Evolutionary conservation across 2,113 vertebrate genomes (phyloP).

Genomic region (Phainopepla nitens): DNA sequence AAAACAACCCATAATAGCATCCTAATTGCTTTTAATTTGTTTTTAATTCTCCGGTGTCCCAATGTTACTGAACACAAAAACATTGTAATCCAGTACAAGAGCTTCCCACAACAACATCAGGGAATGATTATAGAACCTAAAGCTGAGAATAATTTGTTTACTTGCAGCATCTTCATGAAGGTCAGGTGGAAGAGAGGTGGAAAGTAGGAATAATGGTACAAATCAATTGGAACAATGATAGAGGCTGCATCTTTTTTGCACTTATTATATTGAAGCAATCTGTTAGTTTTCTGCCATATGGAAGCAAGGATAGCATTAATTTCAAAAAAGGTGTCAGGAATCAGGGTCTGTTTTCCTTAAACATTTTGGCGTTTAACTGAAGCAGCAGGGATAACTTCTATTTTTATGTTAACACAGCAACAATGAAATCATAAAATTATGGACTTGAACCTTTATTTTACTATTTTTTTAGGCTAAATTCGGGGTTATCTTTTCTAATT

Average conservation of each 20-base stretch:
- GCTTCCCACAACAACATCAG: neutral
- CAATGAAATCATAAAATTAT: neutral
- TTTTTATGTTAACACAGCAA: neutral
- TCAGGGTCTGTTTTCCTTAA: neutral
- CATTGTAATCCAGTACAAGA: neutral
- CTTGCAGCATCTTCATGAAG: neutral
- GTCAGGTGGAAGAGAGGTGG: neutral
- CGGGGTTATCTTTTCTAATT: neutral
- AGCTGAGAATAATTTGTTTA: neutral
- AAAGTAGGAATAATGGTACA: neutral
- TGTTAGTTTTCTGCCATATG: neutral
- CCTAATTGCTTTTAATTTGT: neutral
- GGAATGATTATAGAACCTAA: neutral
- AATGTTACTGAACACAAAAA: neutral
- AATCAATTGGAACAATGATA: neutral
- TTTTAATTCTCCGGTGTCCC: neutral
- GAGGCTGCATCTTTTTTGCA: neutral
- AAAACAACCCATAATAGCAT: neutral
- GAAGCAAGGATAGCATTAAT: neutral
- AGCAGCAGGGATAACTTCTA: neutral
- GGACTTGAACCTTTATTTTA: neutral
- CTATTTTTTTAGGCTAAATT: neutral
- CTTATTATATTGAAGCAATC: neutral
- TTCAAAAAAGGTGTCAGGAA: neutral
- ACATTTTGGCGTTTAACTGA: neutral